These are phyloP conservation scores for Alauda arvensis DNA, from an alignment of 2,797 vertebrate genomes.

Conservation along the genomic window DNA sequence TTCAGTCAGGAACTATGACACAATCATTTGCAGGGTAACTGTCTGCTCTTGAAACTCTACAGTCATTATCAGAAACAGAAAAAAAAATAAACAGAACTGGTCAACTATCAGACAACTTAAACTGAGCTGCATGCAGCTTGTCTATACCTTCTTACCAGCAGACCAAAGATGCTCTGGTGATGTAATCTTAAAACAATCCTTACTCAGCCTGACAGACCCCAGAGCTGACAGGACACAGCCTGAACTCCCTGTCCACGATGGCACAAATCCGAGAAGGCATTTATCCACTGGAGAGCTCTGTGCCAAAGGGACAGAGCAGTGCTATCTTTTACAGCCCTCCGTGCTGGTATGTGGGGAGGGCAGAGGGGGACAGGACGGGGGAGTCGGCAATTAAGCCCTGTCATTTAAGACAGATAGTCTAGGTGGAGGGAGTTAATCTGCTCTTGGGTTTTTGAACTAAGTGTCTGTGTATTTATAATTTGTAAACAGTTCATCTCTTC, in stretches of 20 bases:
- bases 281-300: background rate
- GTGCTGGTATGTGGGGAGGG: constrained; percentile 43
- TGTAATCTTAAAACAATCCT: constrained; percentile 36
- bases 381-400: constrained; percentile 76
- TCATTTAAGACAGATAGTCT: constrained; percentile 79
- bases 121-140: background rate
- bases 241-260: constrained; percentile 38
- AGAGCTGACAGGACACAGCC: constrained; percentile 54
- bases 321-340: constrained; percentile 70
- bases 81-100: background rate
- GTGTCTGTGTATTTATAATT: constrained; percentile 75
- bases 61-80: background rate
- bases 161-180: constrained; percentile 6
- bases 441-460: constrained; percentile 65
- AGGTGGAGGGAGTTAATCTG: constrained; percentile 76
- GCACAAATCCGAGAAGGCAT: constrained; percentile 53
- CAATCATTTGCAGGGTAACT: background rate
- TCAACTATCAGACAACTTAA: background rate
- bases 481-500: constrained; percentile 77
- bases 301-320: constrained; percentile 60
- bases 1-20: background rate
- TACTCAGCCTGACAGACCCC: constrained; percentile 62
- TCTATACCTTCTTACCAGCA: background rate
- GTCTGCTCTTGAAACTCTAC: background rate
- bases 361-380: background rate